Evolutionary conservation across 1,140 invertebrate genomes (phyloP).

Genomic region (Ephestia elutella): DNA sequence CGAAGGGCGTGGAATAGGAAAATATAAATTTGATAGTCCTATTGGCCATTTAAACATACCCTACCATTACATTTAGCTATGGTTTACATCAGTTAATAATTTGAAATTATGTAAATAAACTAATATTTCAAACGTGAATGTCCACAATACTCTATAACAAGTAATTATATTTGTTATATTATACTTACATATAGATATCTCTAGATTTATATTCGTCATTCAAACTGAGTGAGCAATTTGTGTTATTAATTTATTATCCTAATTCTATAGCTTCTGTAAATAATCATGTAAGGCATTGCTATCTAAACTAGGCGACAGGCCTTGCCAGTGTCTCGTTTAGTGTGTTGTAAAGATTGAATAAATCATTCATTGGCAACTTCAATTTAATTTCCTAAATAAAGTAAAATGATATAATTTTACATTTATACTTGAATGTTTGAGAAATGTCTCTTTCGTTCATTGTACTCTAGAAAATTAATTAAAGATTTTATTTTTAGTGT

Average conservation of each 20-base stretch:
- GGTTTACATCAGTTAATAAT: not conserved
- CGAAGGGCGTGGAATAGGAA: not conserved
- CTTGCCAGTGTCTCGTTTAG: no score
- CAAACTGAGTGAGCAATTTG: conserved; percentile 34
- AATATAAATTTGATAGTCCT: not conserved
- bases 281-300: conserved; percentile 32
- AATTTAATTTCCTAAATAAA: no score
- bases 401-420: no score
- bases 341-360: no score
- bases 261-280: conserved; percentile 24
- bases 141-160: conserved; percentile 1
- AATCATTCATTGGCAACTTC: no score
- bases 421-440: no score
- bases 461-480: no score
- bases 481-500: no score
- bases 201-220: conserved; percentile 29
- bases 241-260: conserved; percentile 23
- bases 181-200: conserved; percentile 21
- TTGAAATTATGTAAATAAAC: conserved; percentile 3
- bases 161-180: conserved; percentile 15
- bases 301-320: conserved; percentile 19
- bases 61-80: not conserved
- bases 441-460: no score
- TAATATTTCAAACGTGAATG: not conserved
- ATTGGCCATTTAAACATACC: not conserved